These are phyloP conservation scores for Notodonta dromedarius DNA, from an alignment of 2,888 invertebrate genomes.

Conservation along the genomic window DNA sequence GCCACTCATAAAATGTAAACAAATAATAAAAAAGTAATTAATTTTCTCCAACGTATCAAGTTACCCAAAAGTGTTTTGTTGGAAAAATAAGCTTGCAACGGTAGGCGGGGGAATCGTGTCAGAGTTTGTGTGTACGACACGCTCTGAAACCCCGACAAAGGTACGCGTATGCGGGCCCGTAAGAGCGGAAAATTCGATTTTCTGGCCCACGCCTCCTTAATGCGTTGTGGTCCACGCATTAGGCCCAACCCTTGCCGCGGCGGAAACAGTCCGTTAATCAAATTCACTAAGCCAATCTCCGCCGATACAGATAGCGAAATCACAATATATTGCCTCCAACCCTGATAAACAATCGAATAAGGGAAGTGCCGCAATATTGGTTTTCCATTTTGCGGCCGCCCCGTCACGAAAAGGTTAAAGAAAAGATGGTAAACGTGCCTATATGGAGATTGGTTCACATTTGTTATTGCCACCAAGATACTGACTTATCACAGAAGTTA, in stretches of 20 bases:
- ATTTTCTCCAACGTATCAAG: not conserved
- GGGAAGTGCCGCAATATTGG: conserved; percentile 38
- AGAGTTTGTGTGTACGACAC: conserved; percentile 65
- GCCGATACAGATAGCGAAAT: conserved; percentile 67
- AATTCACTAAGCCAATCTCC: conserved; percentile 75
- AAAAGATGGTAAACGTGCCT: not conserved
- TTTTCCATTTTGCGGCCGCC: conserved; percentile 19
- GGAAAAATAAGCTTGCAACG: not conserved
- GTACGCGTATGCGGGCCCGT: conserved; percentile 55
- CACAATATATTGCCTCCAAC: conserved; percentile 63
- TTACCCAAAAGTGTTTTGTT: not conserved
- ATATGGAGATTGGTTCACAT: not conserved
- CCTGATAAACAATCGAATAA: conserved; percentile 59
- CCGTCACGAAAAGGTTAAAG: not conserved
- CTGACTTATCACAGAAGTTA: too few species aligned
- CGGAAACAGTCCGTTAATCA: conserved; percentile 73
- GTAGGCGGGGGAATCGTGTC: conserved; percentile 23
- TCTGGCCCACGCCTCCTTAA: conserved; percentile 72
- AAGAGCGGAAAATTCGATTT: conserved; percentile 80
- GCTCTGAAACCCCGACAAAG: conserved; percentile 68
- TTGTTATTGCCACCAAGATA: not conserved
- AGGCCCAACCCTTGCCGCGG: conserved; percentile 69
- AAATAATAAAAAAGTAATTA: conserved; percentile 29
- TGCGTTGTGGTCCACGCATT: conserved; percentile 61
- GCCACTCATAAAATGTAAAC: conserved; percentile 31